Base-by-base conservation (phyloP, 2,888 invertebrate species). In the Agrochola circellaris region DNA sequence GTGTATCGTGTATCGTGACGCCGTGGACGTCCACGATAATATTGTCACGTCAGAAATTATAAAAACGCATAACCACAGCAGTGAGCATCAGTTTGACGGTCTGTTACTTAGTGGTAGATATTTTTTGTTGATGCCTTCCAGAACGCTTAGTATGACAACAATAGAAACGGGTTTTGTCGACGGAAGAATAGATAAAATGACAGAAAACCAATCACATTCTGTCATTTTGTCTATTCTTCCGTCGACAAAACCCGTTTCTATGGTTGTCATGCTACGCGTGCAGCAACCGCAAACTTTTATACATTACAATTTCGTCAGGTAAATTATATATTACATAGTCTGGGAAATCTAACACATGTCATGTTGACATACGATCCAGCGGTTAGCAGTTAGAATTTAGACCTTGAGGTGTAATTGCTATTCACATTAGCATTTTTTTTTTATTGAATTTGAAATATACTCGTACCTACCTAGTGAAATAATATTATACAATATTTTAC, bases 291-390 rank as follows among this genome's bases (percentile, higher is more conserved):
- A n/a, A 34, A 56, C 34, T 34, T 68, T 38, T 11, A 68, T 38
- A 68, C 58, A 34, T 38, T 38, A 68, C 13, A 66, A 62, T 67
- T 62, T 60, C 56, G 34, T 66, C 34, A 54, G 26, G 20, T 66
- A 45, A 38, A 79, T 67, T 74, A 67, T 58, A 51, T 51, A 79
- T 34, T 75, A 48, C 58, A 45, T 66, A 56, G 62, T 65, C 71
- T 82, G 75, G 75, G 83, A 83, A 82, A 61, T 62, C 23, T 42
- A 74, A 79, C 79, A 79, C 67, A 64, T 79, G 67, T 75, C 67
- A 64, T 79, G 71, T 72, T 75, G 64, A 66, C 42, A 61, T 26
- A 73, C 65, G 38, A 69, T 64, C n/a, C 58, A 73, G 45, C 56
- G 23, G 66, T 54, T 67, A 54, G n/a, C 42, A 79, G 76, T 72